A percentile compares a stretch with the other conserved stretches of the same genome.
Conservation (phyloP, 2,113 vertebrate species). For the Ornithorhynchus anatinus region DNA sequence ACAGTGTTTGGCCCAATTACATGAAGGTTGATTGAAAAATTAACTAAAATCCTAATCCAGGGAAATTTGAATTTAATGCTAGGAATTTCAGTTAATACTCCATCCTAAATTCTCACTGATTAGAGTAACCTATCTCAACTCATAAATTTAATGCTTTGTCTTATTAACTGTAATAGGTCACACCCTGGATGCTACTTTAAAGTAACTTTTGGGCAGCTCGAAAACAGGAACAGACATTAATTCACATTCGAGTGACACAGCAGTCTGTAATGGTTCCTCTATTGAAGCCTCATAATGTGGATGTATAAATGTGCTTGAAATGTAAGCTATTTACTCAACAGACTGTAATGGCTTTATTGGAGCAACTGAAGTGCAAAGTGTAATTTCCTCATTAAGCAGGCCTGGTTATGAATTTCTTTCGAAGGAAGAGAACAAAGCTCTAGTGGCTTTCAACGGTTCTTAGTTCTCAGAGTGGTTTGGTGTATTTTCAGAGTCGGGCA, state of each 20-base stretch:
- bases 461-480: too few relatives aligned
- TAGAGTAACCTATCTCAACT: neutral
- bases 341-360: constrained; percentile 24
- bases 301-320: constrained; percentile 32
- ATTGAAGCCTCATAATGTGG: constrained; percentile 6
- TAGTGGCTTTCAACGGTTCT: too few relatives aligned
- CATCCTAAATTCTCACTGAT: constrained; percentile 10
- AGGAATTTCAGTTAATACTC: constrained; percentile 7
- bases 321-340: constrained; percentile 20
- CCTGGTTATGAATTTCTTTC: neutral
- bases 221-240: neutral
- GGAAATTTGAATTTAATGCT: neutral
- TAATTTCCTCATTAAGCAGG: constrained; percentile 13
- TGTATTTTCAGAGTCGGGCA: too few relatives aligned
- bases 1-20: too few relatives aligned
- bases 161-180: constrained; percentile 30
- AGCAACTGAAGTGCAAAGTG: neutral
- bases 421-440: neutral
- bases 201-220: too few relatives aligned
- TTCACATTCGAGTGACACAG: neutral
- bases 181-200: constrained; percentile 9
- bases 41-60: constrained; percentile 14
- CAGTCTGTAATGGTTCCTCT: constrained; percentile 14
- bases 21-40: too few relatives aligned
- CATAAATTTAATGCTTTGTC: constrained; percentile 36